A percentile compares a stretch with the other conserved stretches of the same genome.
Conservation (phyloP, 2,113 vertebrate genomes). For the Pseudopipra pipra region DNA sequence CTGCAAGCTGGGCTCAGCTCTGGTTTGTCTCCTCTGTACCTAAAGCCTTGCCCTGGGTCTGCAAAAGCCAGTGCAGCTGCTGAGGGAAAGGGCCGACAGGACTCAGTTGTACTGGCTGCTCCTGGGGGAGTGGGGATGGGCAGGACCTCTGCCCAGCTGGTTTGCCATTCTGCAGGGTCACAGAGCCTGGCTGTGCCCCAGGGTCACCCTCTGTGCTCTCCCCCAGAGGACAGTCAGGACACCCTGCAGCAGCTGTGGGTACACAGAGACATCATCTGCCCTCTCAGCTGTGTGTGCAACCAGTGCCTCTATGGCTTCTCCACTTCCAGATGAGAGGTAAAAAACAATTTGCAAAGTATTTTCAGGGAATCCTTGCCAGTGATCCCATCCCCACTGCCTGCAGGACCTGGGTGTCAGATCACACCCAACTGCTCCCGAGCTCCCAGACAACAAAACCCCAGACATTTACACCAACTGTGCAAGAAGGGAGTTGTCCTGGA, state of each 20-base stretch:
- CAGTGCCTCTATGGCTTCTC: neutral
- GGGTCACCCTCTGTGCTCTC: neutral
- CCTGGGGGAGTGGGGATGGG: neutral
- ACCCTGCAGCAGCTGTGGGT: neutral
- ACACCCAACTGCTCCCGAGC: neutral
- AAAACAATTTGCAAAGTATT: neutral
- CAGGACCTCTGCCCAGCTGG: neutral
- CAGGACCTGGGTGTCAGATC: neutral
- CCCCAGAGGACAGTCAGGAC: neutral
- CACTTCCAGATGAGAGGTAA: neutral
- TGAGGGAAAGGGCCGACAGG: neutral
- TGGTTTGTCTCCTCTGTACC: neutral
- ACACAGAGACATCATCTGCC: neutral
- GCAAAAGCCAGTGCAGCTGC: neutral
- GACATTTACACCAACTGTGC: neutral
- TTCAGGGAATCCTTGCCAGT: neutral
- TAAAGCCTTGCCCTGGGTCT: neutral
- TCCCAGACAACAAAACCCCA: neutral
- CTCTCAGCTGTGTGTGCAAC: neutral
- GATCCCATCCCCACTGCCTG: neutral
- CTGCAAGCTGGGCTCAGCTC: neutral
- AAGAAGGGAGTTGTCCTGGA: neutral
- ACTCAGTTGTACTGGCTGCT: neutral
- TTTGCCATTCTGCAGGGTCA: neutral
- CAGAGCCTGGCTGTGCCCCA: neutral